These are phyloP conservation scores for Lineus longissimus DNA, from an alignment of 1,140 invertebrate genomes.

Conservation along the genomic window DNA sequence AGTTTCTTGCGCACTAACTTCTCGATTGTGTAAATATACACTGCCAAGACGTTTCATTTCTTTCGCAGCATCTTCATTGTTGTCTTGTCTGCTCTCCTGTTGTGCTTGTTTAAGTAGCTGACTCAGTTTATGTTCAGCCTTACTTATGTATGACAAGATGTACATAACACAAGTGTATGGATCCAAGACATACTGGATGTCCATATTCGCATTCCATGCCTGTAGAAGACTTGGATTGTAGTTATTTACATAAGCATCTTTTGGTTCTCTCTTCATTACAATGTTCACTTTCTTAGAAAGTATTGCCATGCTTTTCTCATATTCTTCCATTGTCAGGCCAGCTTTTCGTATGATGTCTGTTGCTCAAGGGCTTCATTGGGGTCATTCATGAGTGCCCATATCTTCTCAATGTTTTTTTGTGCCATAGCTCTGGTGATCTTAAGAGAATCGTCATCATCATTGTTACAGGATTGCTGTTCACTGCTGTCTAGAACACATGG, in stretches of 20 bases:
- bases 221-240: slow-evolving; percentile 11
- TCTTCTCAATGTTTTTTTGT: too few species aligned
- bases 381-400: too few species aligned
- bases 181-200: slow-evolving; percentile 20
- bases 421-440: too few species aligned
- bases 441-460: too few species aligned
- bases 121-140: slow-evolving; percentile 17
- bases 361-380: too few species aligned
- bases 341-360: too few species aligned
- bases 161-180: slow-evolving; percentile 19
- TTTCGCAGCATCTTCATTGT: slow-evolving; percentile 11
- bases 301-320: too few species aligned
- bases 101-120: slow-evolving; percentile 8
- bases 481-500: too few species aligned
- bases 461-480: too few species aligned
- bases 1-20: slow-evolving; percentile 20
- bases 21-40: slow-evolving; percentile 17
- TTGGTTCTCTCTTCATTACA: slow-evolving; percentile 10
- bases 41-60: slow-evolving; percentile 16
- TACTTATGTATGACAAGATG: slow-evolving; percentile 16
- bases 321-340: too few species aligned
- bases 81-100: slow-evolving; percentile 13
- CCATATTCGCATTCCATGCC: slow-evolving; percentile 21
- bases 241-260: slow-evolving; percentile 11
- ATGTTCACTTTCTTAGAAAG: slow-evolving; percentile 1